phyloP scores from a whole-genome alignment of 2,888 invertebrate genomes.

The Acronicta psi region DNA sequence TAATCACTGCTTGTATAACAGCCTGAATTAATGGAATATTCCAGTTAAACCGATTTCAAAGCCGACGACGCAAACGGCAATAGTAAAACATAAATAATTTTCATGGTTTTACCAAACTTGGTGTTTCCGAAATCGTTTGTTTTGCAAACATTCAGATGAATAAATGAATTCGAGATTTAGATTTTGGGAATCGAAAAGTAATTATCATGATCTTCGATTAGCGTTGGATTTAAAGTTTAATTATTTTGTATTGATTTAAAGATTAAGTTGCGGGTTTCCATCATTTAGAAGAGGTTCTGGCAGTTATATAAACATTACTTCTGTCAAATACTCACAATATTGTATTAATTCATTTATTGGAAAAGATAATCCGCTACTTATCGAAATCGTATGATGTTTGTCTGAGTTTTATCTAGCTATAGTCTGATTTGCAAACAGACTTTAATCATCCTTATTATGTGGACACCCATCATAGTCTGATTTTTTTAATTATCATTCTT shows the following conservation, averaged over 20 bases:
- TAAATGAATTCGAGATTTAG: slow-evolving; percentile 69
- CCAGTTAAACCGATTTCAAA: slow-evolving; percentile 74
- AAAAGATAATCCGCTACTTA: neutral
- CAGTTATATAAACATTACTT: neutral
- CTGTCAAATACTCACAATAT: neutral
- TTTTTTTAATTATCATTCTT: no score
- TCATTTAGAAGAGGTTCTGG: slow-evolving; percentile 26
- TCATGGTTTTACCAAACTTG: slow-evolving; percentile 61
- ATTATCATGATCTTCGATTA: slow-evolving; percentile 51
- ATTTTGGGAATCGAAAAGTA: slow-evolving; percentile 46
- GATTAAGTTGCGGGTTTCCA: slow-evolving; percentile 10
- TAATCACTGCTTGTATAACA: slow-evolving; percentile 77
- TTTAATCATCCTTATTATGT: neutral
- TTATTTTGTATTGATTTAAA: slow-evolving; percentile 29
- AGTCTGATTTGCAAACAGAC: no score
- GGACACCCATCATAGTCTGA: neutral
- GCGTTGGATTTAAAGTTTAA: slow-evolving; percentile 33
- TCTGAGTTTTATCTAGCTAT: neutral
- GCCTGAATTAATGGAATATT: slow-evolving; percentile 83
- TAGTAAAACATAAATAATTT: slow-evolving; percentile 70
- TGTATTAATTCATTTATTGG: neutral
- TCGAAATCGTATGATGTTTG: neutral
- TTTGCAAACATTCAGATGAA: slow-evolving; percentile 76
- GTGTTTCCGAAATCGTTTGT: slow-evolving; percentile 60
- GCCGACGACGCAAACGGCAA: slow-evolving; percentile 59